phyloP scores from a whole-genome alignment of 2,888 invertebrate genomes.

The Lepeophtheirus nordmannii region DNA sequence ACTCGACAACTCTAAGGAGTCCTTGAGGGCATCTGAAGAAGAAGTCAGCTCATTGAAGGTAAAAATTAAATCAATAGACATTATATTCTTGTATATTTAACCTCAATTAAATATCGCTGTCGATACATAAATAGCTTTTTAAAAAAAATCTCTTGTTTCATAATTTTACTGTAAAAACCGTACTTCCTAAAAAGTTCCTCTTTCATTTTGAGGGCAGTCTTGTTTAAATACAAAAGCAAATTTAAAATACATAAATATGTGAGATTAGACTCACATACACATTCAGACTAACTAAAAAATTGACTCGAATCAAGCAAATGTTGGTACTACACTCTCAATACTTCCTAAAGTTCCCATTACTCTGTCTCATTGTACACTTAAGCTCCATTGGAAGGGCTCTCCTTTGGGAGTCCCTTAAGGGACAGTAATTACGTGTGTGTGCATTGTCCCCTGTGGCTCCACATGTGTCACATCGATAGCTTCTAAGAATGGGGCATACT shows the following conservation, averaged over 20 bases:
- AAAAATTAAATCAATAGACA: not conserved
- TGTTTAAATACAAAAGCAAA: too few species aligned
- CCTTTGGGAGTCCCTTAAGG: not conserved
- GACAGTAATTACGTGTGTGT: conserved; percentile 21
- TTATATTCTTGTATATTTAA: too few species aligned
- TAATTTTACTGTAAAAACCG: too few species aligned
- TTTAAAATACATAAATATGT: too few species aligned
- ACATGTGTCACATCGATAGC: conserved; percentile 9
- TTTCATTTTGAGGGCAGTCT: too few species aligned
- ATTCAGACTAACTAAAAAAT: too few species aligned
- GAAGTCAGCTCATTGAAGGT: not conserved
- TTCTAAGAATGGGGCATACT: conserved; percentile 8
- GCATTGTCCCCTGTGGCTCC: conserved; percentile 20
- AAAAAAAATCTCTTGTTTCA: too few species aligned
- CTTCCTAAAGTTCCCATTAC: not conserved
- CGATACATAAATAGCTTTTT: too few species aligned
- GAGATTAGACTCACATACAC: too few species aligned
- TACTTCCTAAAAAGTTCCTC: too few species aligned
- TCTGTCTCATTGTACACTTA: not conserved
- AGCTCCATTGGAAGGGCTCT: not conserved
- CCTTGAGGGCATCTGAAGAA: not conserved
- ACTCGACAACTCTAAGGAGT: not conserved
- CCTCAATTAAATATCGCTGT: too few species aligned
- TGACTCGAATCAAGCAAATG: too few species aligned
- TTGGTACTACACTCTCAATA: not conserved